A percentile compares a stretch with the other conserved stretches of the same genome.
These are phyloP conservation scores for Malacosoma neustria DNA, from an alignment of 2,888 invertebrate genomes.

Conservation along the genomic window DNA sequence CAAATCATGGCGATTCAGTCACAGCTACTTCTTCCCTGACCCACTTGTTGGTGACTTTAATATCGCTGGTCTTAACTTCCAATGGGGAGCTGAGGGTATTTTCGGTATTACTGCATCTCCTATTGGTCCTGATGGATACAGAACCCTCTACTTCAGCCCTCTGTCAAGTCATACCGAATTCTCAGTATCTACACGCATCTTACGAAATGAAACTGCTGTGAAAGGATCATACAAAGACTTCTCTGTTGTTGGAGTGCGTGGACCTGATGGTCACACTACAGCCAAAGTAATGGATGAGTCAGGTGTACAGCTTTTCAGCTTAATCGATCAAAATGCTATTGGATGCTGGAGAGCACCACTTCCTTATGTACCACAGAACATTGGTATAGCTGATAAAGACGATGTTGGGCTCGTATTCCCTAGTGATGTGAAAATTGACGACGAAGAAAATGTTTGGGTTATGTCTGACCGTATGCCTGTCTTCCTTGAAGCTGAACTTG, in stretches of 20 bases:
- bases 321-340: slow-evolving; percentile 87
- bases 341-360: slow-evolving; percentile 87
- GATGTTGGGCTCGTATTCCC: slow-evolving; percentile 86
- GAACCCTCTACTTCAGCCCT: slow-evolving; percentile 85
- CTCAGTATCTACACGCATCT: slow-evolving; percentile 82
- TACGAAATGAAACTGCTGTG: slow-evolving; percentile 80
- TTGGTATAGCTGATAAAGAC: slow-evolving; percentile 83
- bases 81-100: slow-evolving; percentile 88
- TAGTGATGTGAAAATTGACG: slow-evolving; percentile 85
- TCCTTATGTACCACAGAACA: slow-evolving; percentile 78
- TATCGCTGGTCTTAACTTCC: slow-evolving; percentile 87
- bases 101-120: slow-evolving; percentile 86
- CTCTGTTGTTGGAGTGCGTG: slow-evolving; percentile 78
- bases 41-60: slow-evolving; percentile 86
- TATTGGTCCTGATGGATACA: slow-evolving; percentile 77
- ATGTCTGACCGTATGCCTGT: slow-evolving; percentile 89
- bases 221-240: slow-evolving; percentile 83
- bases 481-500: slow-evolving; percentile 79
- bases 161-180: slow-evolving; percentile 86
- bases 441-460: slow-evolving; percentile 83
- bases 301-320: slow-evolving; percentile 84
- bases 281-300: slow-evolving; percentile 83
- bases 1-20: slow-evolving; percentile 85
- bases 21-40: slow-evolving; percentile 88
- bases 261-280: slow-evolving; percentile 80